Conservation (phyloP, 2,113 vertebrate species). For the Synodontis membranacea region DNA sequence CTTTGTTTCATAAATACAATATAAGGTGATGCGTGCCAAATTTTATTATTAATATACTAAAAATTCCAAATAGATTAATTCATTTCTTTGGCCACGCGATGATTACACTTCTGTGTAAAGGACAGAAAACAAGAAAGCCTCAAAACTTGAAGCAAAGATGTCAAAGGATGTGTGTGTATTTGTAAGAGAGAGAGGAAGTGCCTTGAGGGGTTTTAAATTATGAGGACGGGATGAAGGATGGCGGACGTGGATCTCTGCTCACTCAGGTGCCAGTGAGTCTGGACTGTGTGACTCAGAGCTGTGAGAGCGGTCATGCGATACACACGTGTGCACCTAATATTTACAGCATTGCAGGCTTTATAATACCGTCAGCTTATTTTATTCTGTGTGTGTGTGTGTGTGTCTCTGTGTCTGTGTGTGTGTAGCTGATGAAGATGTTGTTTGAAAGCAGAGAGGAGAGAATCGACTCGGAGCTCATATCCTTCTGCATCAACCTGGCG, state of each 20-base stretch:
- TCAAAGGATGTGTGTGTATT: constrained; percentile 45
- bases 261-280: constrained; percentile 93
- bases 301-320: constrained; percentile 83
- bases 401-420: constrained; percentile 53
- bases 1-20: not conserved
- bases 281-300: constrained; percentile 83
- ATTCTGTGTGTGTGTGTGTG: not conserved
- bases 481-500: constrained; percentile 95
- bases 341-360: not conserved
- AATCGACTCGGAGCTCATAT: constrained; percentile 88
- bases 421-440: constrained; percentile 90
- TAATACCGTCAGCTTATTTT: not conserved
- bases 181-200: constrained; percentile 40
- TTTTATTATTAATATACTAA: not conserved
- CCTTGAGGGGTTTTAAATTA: constrained; percentile 56
- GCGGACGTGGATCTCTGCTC: constrained; percentile 75
- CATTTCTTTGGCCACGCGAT: not conserved
- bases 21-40: not conserved
- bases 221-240: constrained; percentile 67
- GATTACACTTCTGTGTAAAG: not conserved
- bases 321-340: constrained; percentile 72
- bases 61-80: not conserved
- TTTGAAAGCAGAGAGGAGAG: constrained; percentile 82
- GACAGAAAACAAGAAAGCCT: not conserved
- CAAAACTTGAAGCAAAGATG: constrained; percentile 75